Conservation (phyloP, 2,113 vertebrate species). For the Trichomycterus rosablanca region DNA sequence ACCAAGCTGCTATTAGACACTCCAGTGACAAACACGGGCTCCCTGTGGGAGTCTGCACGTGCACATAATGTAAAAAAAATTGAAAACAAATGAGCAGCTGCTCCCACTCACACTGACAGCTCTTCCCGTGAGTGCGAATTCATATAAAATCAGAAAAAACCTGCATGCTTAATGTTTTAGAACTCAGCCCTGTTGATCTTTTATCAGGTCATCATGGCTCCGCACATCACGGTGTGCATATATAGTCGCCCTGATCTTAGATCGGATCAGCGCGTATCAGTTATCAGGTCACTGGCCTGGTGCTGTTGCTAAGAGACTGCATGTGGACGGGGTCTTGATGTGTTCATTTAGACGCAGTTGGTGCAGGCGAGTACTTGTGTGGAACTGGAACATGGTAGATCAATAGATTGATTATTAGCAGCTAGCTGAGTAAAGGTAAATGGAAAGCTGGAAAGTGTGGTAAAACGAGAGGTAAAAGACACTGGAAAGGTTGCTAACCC, state of each 20-base stretch:
- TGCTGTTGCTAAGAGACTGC: constrained; percentile 64
- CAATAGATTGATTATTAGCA: constrained; percentile 32
- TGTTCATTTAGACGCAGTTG: constrained; percentile 47
- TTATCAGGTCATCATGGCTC: neutral
- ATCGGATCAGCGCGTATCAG: constrained; percentile 31
- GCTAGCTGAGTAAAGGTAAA: neutral
- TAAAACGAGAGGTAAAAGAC: too few relatives aligned
- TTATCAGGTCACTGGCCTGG: constrained; percentile 11
- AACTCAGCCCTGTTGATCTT: constrained; percentile 9
- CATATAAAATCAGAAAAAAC: constrained; percentile 2
- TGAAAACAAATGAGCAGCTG: constrained; percentile 24
- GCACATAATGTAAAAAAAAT: constrained; percentile 2
- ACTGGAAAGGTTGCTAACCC: too few relatives aligned
- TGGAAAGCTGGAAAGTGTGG: neutral
- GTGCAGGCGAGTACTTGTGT: constrained; percentile 12
- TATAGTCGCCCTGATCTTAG: constrained; percentile 17
- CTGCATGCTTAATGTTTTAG: neutral
- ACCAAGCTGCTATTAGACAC: neutral
- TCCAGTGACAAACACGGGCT: neutral
- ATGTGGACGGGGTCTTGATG: constrained; percentile 53
- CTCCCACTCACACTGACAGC: constrained; percentile 23
- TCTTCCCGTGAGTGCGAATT: neutral
- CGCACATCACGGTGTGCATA: neutral
- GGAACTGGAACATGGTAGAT: constrained; percentile 27
- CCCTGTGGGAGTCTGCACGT: constrained; percentile 1